Evolutionary conservation across 23 tunicate genomes (phyloP).

Genomic region (Trididemnum miniatum): DNA sequence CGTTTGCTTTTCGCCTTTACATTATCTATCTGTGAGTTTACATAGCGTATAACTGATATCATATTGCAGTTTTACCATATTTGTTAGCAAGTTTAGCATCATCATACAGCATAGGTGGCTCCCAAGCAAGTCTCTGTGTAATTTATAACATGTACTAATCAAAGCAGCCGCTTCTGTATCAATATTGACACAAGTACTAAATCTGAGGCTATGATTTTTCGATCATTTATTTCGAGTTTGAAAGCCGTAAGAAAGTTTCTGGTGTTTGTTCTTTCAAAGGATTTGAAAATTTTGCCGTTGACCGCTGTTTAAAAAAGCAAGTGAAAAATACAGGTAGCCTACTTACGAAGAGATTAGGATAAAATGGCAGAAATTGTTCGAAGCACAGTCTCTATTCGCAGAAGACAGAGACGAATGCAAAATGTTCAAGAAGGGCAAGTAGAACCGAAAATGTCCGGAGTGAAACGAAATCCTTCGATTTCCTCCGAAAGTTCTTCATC

Average conservation of each 20-base stretch:
- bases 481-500: slow-evolving; percentile 3
- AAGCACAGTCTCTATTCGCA: neutral
- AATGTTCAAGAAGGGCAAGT: neutral
- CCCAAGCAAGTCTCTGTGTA: neutral
- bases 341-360: neutral
- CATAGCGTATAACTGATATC: too few species aligned
- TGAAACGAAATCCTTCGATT: neutral
- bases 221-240: neutral
- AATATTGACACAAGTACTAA: neutral
- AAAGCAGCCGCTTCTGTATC: neutral
- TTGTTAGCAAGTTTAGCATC: neutral
- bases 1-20: too few species aligned
- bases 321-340: too few species aligned
- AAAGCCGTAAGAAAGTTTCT: neutral
- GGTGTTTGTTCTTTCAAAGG: neutral
- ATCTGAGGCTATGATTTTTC: neutral
- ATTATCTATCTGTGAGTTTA: too few species aligned
- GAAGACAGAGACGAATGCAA: slow-evolving; percentile 2
- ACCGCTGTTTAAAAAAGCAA: neutral
- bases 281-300: too few species aligned
- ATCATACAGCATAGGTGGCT: neutral
- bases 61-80: neutral
- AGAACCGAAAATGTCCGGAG: neutral
- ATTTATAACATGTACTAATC: neutral
- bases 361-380: slow-evolving; percentile 15